Percentiles rank a stretch among this genome's conserved stretches.
These are phyloP conservation scores for Xenopus borealis DNA, from an alignment of 2,113 vertebrate species.

Conservation along the genomic window DNA sequence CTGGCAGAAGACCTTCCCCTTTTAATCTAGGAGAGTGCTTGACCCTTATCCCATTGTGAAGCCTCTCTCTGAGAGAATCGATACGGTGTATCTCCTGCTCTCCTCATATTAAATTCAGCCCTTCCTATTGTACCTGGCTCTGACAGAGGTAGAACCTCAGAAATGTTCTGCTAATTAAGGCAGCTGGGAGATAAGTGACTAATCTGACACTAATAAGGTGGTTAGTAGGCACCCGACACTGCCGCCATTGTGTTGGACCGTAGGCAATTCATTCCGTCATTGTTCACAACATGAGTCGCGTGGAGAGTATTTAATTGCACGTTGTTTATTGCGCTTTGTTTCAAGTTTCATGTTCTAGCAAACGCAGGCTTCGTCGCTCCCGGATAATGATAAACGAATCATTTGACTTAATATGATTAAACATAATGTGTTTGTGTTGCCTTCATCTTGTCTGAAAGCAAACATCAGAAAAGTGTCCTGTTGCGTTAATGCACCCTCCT, in stretches of 20 bases:
- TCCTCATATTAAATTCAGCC: not conserved
- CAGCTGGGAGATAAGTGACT: slow-evolving; percentile 7
- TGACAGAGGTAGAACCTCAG: not conserved
- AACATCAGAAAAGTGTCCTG: too few relatives aligned
- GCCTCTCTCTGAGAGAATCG: not conserved
- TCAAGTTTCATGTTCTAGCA: not conserved
- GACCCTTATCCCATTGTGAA: not conserved
- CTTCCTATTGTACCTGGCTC: not conserved
- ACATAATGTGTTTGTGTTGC: too few relatives aligned
- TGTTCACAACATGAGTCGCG: not conserved
- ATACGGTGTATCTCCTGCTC: not conserved
- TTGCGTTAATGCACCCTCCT: too few relatives aligned
- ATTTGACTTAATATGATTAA: too few relatives aligned
- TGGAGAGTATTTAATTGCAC: not conserved
- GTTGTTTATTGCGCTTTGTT: not conserved
- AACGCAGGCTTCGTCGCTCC: not conserved
- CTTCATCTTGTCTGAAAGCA: too few relatives aligned
- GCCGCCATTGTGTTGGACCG: not conserved
- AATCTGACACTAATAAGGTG: slow-evolving; percentile 25
- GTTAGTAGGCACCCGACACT: slow-evolving; percentile 13
- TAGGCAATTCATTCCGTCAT: not conserved
- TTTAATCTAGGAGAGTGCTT: not conserved
- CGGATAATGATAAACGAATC: too few relatives aligned
- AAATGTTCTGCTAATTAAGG: slow-evolving; percentile 13
- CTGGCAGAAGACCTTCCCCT: not conserved